These are phyloP conservation scores for Halictus rubicundus DNA, from an alignment of 1,140 invertebrate genomes.

Conservation along the genomic window DNA sequence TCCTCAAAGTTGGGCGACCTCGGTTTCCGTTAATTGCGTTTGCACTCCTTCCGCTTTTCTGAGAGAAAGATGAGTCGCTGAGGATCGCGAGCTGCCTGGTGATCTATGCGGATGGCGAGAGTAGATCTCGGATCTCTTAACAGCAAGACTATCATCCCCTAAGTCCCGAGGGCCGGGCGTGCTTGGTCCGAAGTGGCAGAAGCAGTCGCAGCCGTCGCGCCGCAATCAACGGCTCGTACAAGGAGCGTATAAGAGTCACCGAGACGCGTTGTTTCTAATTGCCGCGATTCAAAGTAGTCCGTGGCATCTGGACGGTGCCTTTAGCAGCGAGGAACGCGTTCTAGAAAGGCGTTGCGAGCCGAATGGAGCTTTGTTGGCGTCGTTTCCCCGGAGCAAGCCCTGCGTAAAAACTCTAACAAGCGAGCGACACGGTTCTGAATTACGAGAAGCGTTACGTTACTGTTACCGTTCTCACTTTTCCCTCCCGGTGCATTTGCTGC, in stretches of 20 bases:
- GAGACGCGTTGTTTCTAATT: neutral
- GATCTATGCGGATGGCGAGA: too few species aligned
- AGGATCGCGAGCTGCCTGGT: too few species aligned
- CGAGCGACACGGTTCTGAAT: conserved; percentile 25
- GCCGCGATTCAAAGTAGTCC: neutral
- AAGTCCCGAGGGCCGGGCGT: too few species aligned
- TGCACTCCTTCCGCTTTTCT: too few species aligned
- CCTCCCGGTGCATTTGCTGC: neutral
- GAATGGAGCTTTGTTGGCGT: neutral
- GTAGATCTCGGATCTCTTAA: too few species aligned
- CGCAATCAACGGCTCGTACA: conserved; percentile 8
- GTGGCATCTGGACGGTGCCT: neutral
- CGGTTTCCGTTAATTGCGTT: too few species aligned
- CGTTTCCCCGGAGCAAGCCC: neutral
- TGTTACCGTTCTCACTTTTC: conserved; percentile 38
- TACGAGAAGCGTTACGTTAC: conserved; percentile 18
- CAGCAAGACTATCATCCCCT: too few species aligned
- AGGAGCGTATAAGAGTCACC: neutral
- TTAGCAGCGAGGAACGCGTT: conserved; percentile 3
- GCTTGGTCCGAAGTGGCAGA: too few species aligned
- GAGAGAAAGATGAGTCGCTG: too few species aligned
- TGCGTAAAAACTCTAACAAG: conserved; percentile 35
- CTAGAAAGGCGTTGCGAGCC: neutral
- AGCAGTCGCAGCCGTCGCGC: too few species aligned
- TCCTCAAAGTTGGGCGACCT: too few species aligned